Evolutionary conservation across 2,113 vertebrate genomes (phyloP).

Genomic region (Pomatorhinus ruficollis): DNA sequence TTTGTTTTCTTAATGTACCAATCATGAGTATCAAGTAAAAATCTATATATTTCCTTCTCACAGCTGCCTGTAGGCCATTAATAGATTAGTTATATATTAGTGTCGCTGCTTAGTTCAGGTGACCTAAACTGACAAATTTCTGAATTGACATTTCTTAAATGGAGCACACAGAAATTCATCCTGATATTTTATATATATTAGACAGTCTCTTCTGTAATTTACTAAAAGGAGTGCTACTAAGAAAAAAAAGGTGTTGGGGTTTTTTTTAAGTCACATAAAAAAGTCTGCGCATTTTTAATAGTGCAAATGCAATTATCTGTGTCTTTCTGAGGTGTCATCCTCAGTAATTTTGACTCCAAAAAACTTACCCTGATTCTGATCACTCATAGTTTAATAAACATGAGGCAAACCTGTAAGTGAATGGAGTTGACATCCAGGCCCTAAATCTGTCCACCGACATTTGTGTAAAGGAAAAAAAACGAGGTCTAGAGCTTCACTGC

Average conservation of each 20-base stretch:
- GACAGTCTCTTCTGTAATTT: not conserved
- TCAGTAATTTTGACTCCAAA: not conserved
- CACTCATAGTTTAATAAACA: conserved; percentile 25
- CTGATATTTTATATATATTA: not conserved
- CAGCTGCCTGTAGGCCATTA: not conserved
- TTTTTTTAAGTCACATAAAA: not conserved
- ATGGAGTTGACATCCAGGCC: conserved; percentile 36
- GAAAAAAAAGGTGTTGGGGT: not conserved
- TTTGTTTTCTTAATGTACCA: not conserved
- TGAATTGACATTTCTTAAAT: not conserved
- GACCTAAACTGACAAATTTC: not conserved
- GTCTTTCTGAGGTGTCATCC: not conserved
- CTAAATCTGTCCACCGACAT: conserved; percentile 51
- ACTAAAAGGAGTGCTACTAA: not conserved
- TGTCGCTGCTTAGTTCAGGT: not conserved
- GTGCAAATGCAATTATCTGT: not conserved
- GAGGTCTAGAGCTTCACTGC: not conserved
- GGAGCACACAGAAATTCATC: not conserved
- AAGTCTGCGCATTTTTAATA: not conserved
- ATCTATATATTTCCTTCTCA: not conserved
- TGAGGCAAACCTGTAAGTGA: not conserved
- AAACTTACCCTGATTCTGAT: not conserved
- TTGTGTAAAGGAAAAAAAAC: not conserved
- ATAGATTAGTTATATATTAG: not conserved
- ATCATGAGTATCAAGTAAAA: not conserved